Base-by-base conservation (phyloP, 2,797 vertebrate species). In the Acanthurus lineatus region DNA sequence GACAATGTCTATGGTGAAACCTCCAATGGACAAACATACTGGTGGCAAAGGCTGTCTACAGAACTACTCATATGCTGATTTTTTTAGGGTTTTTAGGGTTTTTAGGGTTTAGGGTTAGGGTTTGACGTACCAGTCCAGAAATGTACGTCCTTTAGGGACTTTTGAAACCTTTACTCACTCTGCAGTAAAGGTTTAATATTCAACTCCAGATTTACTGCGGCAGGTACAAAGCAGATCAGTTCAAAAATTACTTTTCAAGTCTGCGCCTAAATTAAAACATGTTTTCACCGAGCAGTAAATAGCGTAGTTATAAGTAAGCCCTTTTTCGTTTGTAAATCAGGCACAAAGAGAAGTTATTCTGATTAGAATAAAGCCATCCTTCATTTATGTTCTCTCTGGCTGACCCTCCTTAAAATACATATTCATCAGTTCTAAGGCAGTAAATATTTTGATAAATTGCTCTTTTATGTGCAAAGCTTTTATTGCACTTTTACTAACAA, bases 321-420 rank as follows among this genome's bases (percentile, higher is more conserved):
- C 5, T 17, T 69, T 69, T 69, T 42, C 15, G 10, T 60, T 4
- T 25, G 47, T 44, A 52, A 51, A 61, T 61, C 20, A 52, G 35
- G 10, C 1, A 8, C 22, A 15, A 71, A 28, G 4, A 42, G 57
- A 3, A 5, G 9, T 61, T 52, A 15, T 52, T 28, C 51, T 51
- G 25, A 52, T 44, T 61, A 42, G 25, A 45, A 35, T 54, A 9
- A 73, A 62, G 48, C 48, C 16, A n/a, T 53, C 12, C 22, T 32
- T 73, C 42, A 45, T 28, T 71, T 61, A 44, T 35, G 17, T 0
- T 6, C 66, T 58, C 28, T 68, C 16, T 38, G 42, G 22, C 42
- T 20, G 16, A 47, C 25, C 32, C 59, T 54, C 22, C 40, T 72
- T 54, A 63, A 72, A 54, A 47, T 35, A 10, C 35, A 61, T 28